Base-by-base conservation (phyloP, 2,888 invertebrate genomes). In the Chaetogeoica ovagalla region DNA sequence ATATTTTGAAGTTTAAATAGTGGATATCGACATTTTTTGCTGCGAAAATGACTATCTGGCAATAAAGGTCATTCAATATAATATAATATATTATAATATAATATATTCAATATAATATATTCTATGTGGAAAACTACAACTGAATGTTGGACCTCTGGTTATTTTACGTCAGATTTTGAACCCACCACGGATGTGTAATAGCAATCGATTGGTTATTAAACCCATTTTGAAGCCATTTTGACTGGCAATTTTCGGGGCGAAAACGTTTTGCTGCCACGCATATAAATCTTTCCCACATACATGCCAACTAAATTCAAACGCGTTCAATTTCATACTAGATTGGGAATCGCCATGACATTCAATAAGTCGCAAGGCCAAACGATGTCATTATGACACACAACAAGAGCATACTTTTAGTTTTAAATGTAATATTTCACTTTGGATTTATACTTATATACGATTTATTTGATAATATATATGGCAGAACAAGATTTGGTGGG, bases 361-460 rank as follows among this genome's bases (percentile, higher is more conserved):
- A 60, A 60, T 23, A 60, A 60, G 60, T 60, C 23, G 21, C 15
- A 55, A 55, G 55, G 15, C 55, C 55, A 55, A 55, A 55, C 17
- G 15, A 55, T 55, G 55, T 55, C 17, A 55, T 13, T 30, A 21
- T 23, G 57, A 57, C 57, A 4, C 57, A 19, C 19, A 57, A 57
- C 57, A 57, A 57, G 7, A 19, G 19, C 19, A 57, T 2, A 23
- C 60, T 60, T 60, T 60, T 23, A 60, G 57, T 60, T 60, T 60
- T 13, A 60, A 21, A 60, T 60, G 2, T 60, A 60, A 60, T 23
- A 23, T 60, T 60, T 57, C 57, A 57, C 60, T 60, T 60, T 60
- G 21, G 60, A 60, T 60, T 60, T 60, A 60, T 60, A 23, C 60
- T 21, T 60, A 60, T 23, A 23, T 60, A 23, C 60, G 60, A 60